A percentile compares a stretch with the other conserved stretches of the same genome.
Evolutionary conservation across 2,888 invertebrate species (phyloP).

Genomic region (Heteromurus nitidus): DNA sequence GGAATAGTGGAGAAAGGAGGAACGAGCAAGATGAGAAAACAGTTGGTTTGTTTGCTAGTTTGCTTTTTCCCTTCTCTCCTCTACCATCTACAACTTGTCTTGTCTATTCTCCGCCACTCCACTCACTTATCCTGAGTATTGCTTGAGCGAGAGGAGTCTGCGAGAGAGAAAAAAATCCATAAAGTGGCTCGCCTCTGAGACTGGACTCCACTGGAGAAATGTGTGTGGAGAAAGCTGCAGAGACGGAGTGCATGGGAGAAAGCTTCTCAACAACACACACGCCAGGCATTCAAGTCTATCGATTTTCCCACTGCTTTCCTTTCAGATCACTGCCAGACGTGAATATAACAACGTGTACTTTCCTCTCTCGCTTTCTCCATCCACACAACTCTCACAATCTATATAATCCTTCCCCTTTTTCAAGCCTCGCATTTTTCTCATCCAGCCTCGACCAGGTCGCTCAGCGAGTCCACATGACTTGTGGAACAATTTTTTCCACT

Average conservation of each 20-base stretch:
- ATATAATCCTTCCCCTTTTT: neutral
- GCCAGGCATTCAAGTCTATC: slow-evolving; percentile 23
- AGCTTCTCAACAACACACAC: neutral
- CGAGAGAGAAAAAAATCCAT: neutral
- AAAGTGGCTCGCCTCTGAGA: too few species aligned
- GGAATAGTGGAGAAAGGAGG: too few species aligned
- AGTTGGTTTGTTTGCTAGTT: slow-evolving; percentile 7
- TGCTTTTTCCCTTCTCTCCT: slow-evolving; percentile 7
- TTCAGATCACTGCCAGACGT: neutral
- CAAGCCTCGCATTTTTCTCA: neutral
- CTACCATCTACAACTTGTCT: neutral
- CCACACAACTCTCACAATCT: neutral
- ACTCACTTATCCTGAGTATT: too few species aligned
- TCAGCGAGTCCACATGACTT: too few species aligned
- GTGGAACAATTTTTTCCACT: too few species aligned
- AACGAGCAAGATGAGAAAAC: slow-evolving; percentile 6
- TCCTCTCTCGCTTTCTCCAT: neutral
- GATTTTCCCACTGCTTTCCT: slow-evolving; percentile 42
- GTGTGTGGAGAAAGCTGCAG: neutral
- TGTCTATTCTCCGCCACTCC: neutral
- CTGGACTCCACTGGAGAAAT: neutral
- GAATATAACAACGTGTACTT: too few species aligned
- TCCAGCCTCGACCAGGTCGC: too few species aligned
- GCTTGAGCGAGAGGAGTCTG: too few species aligned
- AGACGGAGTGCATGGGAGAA: neutral